Evolutionary conservation across 2,113 vertebrate species (phyloP).

Genomic region (Stigmatopora argus): DNA sequence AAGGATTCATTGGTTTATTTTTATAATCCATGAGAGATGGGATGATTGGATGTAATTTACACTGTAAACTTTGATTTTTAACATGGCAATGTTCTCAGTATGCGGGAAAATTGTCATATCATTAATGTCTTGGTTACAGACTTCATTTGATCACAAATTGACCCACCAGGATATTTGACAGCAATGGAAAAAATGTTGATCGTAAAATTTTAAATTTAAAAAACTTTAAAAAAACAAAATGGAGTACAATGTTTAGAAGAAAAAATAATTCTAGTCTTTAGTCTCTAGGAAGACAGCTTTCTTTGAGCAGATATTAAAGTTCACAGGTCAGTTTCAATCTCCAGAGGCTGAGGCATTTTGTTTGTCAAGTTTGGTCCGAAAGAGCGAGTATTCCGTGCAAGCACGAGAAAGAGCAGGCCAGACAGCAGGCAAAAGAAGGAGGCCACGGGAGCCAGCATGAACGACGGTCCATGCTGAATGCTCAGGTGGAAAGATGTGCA

Average conservation of each 20-base stretch:
- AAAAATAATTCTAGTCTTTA: background rate
- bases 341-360: background rate
- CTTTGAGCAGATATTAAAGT: background rate
- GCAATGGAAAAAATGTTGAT: no score
- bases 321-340: conserved; percentile 13
- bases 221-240: no score
- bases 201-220: no score
- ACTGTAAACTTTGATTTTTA: background rate
- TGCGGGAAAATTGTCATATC: background rate
- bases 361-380: background rate
- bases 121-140: background rate
- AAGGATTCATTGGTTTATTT: background rate
- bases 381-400: background rate
- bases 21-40: background rate
- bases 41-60: background rate
- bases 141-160: background rate
- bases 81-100: background rate
- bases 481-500: conserved; percentile 69
- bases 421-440: conserved; percentile 42
- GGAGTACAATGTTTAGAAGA: no score
- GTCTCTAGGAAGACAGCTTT: background rate
- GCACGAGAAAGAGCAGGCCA: conserved; percentile 31
- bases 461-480: conserved; percentile 31
- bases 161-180: background rate
- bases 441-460: conserved; percentile 31